Evolutionary conservation across 2,888 invertebrate species (phyloP), one percentile per base, ranked within the genome.

Genomic region (Acronicta alni): DNA sequence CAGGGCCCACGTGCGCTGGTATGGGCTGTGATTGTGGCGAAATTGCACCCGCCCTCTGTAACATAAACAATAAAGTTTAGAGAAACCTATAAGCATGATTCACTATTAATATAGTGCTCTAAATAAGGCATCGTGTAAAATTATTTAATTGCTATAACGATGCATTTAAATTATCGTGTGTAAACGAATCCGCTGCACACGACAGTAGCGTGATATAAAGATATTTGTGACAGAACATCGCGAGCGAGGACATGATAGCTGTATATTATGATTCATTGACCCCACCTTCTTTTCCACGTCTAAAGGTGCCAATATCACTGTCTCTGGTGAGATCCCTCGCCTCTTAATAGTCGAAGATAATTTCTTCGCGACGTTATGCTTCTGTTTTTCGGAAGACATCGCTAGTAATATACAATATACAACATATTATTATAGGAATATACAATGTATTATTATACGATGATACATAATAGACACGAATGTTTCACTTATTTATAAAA

Each of bases 211-310:
- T 75, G 79, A 65, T 66, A 54, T 10, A 53, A 60, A 55, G 52
- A 52, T 64, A 59, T 74, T 67, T 67, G 57, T 53, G 64, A 67
- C 57, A 64, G 37, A 64, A 68, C 64, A 72, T 52, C 38, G 38
- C 18, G 16, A 38, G 73, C 60, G 53, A 30, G 57, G 60, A 56
- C 69, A 67, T 64, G 60, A 18, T 39, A 49, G 12, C 35, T 42
- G 18, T 3, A 53, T n/a, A n/a, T n/a, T n/a, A 14, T 45, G 44
- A 57, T 61, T 64, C 44, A 51, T 58, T 73, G 70, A 53, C 63
- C 78, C 57, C 67, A 90, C 90, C 86, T 85, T 85, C 57, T 69
- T 32, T 53, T 75, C 76, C 17, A 75, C 66, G 45, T 87, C 82
- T 43, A 86, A 48, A 9, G 84, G 68, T 37, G 68, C 67, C 71